Evolutionary conservation across 2,113 vertebrate species (phyloP).

Genomic region (Cyanistes caeruleus): DNA sequence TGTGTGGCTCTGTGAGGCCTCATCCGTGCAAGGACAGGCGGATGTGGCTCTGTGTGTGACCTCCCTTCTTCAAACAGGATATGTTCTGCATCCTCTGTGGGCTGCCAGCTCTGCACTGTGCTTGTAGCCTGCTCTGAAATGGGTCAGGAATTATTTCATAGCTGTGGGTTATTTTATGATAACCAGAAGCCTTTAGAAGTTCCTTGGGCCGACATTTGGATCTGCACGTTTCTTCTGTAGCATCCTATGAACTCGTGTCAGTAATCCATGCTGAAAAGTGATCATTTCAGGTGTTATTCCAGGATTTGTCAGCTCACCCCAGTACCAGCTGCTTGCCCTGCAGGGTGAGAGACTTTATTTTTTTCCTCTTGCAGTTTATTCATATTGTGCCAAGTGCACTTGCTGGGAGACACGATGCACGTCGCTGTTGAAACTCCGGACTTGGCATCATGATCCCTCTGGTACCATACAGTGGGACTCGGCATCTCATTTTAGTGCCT

Average conservation of each 20-base stretch:
- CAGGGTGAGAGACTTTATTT: not conserved
- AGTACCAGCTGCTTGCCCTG: not conserved
- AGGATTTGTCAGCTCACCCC: not conserved
- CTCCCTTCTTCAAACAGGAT: constrained; percentile 28
- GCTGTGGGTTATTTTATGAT: not conserved
- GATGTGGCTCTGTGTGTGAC: not conserved
- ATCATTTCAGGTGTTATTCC: not conserved
- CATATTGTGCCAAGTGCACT: not conserved
- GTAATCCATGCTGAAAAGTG: not conserved
- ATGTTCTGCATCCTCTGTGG: not conserved
- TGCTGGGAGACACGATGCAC: not conserved
- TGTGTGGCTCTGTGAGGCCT: not conserved
- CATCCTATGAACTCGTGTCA: rapidly evolving
- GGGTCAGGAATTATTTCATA: not conserved
- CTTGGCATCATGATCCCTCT: constrained; percentile 36
- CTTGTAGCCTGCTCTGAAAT: not conserved
- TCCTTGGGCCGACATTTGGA: not conserved
- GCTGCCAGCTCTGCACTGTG: not conserved
- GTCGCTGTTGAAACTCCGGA: not conserved
- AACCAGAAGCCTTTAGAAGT: not conserved
- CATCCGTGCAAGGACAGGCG: not conserved
- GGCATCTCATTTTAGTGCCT: not conserved
- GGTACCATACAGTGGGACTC: constrained; percentile 44
- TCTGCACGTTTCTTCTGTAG: not conserved
- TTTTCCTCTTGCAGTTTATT: not conserved